These are phyloP conservation scores for Drosophila pseudoananassae DNA, from an alignment of 1,140 invertebrate genomes.

Conservation along the genomic window DNA sequence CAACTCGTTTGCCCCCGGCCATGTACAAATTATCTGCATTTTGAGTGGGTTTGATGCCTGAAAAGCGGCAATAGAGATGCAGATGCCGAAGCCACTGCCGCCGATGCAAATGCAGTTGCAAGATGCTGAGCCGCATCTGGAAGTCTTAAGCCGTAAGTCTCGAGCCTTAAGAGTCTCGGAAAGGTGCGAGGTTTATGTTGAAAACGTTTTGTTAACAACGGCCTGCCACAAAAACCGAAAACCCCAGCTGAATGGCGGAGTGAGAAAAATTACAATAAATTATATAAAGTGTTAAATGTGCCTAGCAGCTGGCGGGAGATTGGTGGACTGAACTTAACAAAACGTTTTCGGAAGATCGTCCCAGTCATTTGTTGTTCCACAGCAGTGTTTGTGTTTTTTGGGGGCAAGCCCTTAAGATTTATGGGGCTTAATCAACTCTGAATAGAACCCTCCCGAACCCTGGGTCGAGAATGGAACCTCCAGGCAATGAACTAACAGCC, in stretches of 20 bases:
- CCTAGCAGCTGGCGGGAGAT: conserved; percentile 41
- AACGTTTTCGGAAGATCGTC: conserved; percentile 49
- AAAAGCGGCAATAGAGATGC: conserved; percentile 55
- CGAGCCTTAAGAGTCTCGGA: conserved; percentile 20
- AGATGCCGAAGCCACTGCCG: conserved; percentile 4
- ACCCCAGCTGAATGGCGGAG: conserved; percentile 22
- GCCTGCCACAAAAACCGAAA: conserved; percentile 42
- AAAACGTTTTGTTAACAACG: conserved; percentile 80
- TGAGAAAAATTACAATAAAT: conserved; percentile 75
- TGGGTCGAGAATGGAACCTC: conserved; percentile 10
- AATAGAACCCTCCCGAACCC: conserved; percentile 37
- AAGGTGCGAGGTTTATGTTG: conserved; percentile 77
- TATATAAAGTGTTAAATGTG: conserved; percentile 81
- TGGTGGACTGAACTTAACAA: conserved; percentile 50
- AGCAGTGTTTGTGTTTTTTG: conserved; percentile 12
- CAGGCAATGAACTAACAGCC: conserved; percentile 18
- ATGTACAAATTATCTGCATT: conserved; percentile 64
- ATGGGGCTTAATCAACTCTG: conserved; percentile 67
- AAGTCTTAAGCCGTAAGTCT: conserved; percentile 27
- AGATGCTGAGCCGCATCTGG: conserved; percentile 32
- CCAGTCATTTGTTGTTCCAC: conserved; percentile 13
- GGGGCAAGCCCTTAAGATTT: conserved; percentile 64
- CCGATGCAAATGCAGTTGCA: conserved; percentile 5
- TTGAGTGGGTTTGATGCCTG: conserved; percentile 75
- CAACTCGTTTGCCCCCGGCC: conserved; percentile 67